Percentiles rank a stretch among this genome's conserved stretches.
Evolutionary conservation across 2,113 vertebrate genomes (phyloP).

Genomic region (Neogobius melanostomus): DNA sequence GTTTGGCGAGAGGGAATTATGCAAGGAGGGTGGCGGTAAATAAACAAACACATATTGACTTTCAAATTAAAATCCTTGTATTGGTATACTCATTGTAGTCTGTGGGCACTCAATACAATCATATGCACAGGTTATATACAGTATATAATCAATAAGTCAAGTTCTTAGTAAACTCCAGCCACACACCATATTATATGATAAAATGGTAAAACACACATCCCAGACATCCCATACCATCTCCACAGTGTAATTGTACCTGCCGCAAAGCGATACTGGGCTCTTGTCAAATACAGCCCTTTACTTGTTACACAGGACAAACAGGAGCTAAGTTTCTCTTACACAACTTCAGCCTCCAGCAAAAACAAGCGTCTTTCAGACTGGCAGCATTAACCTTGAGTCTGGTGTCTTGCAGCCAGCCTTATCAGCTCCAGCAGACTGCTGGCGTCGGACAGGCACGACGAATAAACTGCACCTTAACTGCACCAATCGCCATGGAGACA

Average conservation of each 20-base stretch:
- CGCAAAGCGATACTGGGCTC: slow-evolving; percentile 10
- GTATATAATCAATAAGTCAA: too few species aligned
- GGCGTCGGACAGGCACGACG: slow-evolving; percentile 50
- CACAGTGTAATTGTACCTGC: background rate
- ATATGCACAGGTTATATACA: too few species aligned
- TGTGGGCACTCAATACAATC: too few species aligned
- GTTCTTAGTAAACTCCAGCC: too few species aligned
- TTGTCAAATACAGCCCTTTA: slow-evolving; percentile 15
- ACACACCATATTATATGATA: background rate
- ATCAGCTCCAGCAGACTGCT: slow-evolving; percentile 54
- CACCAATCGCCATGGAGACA: slow-evolving; percentile 40
- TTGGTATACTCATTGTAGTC: too few species aligned
- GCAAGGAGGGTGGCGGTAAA: too few species aligned
- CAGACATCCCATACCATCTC: background rate
- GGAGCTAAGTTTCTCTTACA: slow-evolving; percentile 29
- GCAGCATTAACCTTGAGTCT: slow-evolving; percentile 51
- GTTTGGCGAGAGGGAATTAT: too few species aligned
- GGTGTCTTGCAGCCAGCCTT: slow-evolving; percentile 49
- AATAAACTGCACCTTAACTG: slow-evolving; percentile 56
- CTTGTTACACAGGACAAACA: slow-evolving; percentile 10
- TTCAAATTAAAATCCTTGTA: too few species aligned
- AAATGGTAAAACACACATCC: background rate
- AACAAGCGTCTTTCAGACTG: slow-evolving; percentile 44
- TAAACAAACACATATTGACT: too few species aligned
- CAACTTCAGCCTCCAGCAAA: slow-evolving; percentile 49